Evolutionary conservation across 2,797 vertebrate genomes (phyloP).

Genomic region (Pangasius sanitwongsei): DNA sequence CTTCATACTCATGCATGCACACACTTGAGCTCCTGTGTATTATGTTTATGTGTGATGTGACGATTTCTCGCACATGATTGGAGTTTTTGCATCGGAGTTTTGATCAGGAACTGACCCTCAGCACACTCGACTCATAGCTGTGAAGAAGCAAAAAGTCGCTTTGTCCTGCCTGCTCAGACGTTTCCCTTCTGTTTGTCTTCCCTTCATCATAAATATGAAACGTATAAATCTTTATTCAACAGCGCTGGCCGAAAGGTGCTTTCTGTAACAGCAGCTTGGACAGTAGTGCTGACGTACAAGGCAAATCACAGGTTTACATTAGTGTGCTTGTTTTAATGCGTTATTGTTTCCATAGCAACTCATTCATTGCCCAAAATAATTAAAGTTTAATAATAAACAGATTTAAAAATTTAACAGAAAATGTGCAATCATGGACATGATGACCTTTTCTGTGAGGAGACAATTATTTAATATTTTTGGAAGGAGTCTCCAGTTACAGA

Average conservation of each 20-base stretch:
- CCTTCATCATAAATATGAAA: neutral
- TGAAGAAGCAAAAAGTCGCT: neutral
- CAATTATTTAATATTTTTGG: neutral
- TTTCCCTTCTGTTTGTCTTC: neutral
- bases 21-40: neutral
- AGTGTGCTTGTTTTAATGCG: neutral
- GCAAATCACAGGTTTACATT: neutral
- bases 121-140: neutral
- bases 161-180: neutral
- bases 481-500: neutral
- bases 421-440: neutral
- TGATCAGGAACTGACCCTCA: neutral
- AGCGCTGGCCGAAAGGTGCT: neutral
- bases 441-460: neutral
- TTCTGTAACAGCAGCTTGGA: neutral
- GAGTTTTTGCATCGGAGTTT: neutral
- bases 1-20: neutral
- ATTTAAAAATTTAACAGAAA: neutral
- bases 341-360: neutral
- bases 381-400: neutral
- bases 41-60: neutral
- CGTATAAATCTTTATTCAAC: neutral
- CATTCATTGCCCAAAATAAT: neutral
- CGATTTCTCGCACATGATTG: neutral
- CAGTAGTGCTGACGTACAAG: neutral